These are phyloP conservation scores for Cebus imitator DNA, from an alignment of 2,113 vertebrate species.

Conservation along the genomic window DNA sequence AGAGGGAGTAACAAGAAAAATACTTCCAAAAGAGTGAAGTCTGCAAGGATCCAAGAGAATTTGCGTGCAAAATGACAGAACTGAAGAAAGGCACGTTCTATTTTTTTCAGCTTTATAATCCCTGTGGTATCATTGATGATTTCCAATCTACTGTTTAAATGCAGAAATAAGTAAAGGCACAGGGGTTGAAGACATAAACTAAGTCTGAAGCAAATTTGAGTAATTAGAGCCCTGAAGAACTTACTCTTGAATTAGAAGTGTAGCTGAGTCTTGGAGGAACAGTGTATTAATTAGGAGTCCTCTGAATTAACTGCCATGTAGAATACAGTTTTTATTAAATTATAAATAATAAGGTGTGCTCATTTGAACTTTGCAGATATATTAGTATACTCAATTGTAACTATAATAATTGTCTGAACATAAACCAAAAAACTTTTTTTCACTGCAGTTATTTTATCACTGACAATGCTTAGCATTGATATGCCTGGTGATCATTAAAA, in stretches of 20 bases:
- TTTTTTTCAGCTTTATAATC: not conserved
- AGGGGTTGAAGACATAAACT: not conserved
- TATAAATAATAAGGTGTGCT: not conserved
- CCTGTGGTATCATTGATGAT: not conserved
- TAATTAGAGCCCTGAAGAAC: not conserved
- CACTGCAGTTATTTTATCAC: not conserved
- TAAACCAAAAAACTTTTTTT: constrained; percentile 18
- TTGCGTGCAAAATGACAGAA: not conserved
- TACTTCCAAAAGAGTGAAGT: not conserved
- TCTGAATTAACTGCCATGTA: not conserved
- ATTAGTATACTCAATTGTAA: not conserved
- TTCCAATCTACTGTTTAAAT: not conserved
- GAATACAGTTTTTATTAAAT: not conserved
- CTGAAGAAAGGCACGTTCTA: not conserved
- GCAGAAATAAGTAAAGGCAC: not conserved
- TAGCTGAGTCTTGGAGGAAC: not conserved
- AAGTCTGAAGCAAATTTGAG: not conserved
- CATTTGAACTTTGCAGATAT: not conserved
- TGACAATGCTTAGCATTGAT: not conserved
- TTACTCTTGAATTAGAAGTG: not conserved
- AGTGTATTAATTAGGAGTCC: not conserved
- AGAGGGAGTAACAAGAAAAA: not conserved
- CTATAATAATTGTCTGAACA: not conserved
- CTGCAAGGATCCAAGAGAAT: not conserved
- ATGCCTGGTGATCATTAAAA: not conserved